Base-by-base conservation (phyloP, 1,140 invertebrate species). In the Ceratina calcarata region DNA sequence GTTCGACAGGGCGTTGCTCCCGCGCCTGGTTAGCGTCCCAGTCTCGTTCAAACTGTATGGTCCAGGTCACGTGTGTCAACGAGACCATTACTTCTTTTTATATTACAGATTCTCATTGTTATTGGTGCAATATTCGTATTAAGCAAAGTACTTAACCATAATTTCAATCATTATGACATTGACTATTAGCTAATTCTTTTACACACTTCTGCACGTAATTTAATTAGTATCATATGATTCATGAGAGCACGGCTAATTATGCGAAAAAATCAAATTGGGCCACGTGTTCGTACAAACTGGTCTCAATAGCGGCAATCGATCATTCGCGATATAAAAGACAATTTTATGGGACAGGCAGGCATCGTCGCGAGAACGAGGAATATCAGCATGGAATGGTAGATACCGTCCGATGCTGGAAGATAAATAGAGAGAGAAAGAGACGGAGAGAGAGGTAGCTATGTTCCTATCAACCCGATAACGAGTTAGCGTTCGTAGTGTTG, bases 381-480 rank as follows among this genome's bases (percentile, higher is more conserved):
- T 64, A 78, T 81, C 78, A 74, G 83, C 67, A 45, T 10, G 37
- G 0, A 64, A 72, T 68, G 69, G 61, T 77, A 85, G 76, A 83
- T 73, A 78, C 70, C 32, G 66, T 15, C 57, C 20, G 71, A n/a
- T 62, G 71, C 45, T 58, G 57, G 37, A 45, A 45, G 37, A 45
- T 10, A 45, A 6, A 45, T 10, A 45, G 37, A 45, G 37, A 45
- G 37, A 10, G 37, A 45, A 45, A 45, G 37, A 45, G 37, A 10
- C 37, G 78, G 66, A 64, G 69, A 69, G 72, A 74, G 74, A 72
- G 62, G 15, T 0, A 57, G 55, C 61, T 71, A 62, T 88, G 89
- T 92, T 85, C 87, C 87, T 90, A 91, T 92, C 89, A 87, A 85
- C 81, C 88, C 90, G 91, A 92, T 91, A 92, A 89, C 88, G 90